phyloP scores from a whole-genome alignment of 37 sponge, comb jelly and placozoan species.

The Oopsacas minuta region DNA sequence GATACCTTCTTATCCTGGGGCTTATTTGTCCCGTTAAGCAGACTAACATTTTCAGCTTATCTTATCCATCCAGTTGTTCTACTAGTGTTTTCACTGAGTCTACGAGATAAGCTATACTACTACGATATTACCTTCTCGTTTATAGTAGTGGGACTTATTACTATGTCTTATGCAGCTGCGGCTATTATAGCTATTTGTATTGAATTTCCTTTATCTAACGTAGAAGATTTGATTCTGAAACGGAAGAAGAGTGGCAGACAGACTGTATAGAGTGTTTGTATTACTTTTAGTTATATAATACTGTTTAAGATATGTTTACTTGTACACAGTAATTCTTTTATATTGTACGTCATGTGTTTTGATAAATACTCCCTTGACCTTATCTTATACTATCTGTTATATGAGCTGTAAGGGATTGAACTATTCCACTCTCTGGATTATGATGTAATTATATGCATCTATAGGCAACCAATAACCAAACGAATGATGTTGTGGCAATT shows the following conservation, averaged over 20 bases:
- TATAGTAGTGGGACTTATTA: slow-evolving; percentile 26
- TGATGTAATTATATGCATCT: background rate
- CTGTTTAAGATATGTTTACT: too few species aligned
- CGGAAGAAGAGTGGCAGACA: background rate
- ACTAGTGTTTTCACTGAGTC: background rate
- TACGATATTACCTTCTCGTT: slow-evolving; percentile 27
- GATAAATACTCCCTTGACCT: too few species aligned
- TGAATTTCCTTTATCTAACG: slow-evolving; percentile 54
- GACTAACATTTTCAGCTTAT: slow-evolving; percentile 73
- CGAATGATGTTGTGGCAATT: slow-evolving; percentile 85
- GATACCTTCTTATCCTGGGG: slow-evolving; percentile 51
- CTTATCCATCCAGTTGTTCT: slow-evolving; percentile 67
- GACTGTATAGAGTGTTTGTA: background rate
- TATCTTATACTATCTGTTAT: background rate
- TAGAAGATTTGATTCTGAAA: slow-evolving; percentile 18
- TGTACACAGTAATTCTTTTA: too few species aligned
- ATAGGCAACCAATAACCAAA: slow-evolving; percentile 57
- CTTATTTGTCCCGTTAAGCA: slow-evolving; percentile 71
- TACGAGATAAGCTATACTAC: slow-evolving; percentile 26
- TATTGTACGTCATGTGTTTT: too few species aligned
- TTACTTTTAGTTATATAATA: background rate
- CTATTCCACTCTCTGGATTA: background rate
- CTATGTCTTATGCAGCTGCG: slow-evolving; percentile 53
- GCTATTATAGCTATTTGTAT: slow-evolving; percentile 37
- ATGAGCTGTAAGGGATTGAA: too few species aligned